These are phyloP conservation scores for Philopotamus ludificatus DNA, from an alignment of 1,140 invertebrate genomes.

Conservation along the genomic window DNA sequence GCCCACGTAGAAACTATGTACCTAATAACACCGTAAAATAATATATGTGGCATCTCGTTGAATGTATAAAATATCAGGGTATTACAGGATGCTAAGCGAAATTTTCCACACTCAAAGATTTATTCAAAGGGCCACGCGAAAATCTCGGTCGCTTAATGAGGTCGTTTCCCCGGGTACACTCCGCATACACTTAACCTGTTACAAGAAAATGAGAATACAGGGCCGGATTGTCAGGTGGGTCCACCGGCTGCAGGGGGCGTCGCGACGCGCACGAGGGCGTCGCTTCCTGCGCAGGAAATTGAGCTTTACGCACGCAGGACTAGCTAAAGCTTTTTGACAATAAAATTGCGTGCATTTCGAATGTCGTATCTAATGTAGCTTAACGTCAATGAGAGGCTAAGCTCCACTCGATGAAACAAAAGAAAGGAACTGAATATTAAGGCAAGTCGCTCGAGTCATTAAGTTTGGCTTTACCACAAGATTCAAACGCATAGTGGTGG, in stretches of 20 bases:
- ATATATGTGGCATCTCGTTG: too few species aligned
- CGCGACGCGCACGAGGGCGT: background rate
- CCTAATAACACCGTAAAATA: too few species aligned
- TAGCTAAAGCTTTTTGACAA: too few species aligned
- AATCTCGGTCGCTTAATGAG: slow-evolving; percentile 26
- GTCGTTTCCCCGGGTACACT: slow-evolving; percentile 13
- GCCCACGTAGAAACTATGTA: background rate
- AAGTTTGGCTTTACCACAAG: too few species aligned
- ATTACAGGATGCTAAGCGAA: slow-evolving; percentile 1
- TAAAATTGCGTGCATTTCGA: too few species aligned
- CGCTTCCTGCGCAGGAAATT: background rate
- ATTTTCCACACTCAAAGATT: slow-evolving; percentile 11
- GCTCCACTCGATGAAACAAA: too few species aligned
- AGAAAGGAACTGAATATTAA: too few species aligned
- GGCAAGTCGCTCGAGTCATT: too few species aligned
- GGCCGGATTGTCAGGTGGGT: background rate
- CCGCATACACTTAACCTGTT: slow-evolving; percentile 21
- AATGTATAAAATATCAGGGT: slow-evolving; percentile 9
- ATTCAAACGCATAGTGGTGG: too few species aligned
- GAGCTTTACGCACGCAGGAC: background rate
- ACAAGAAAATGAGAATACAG: slow-evolving; percentile 14
- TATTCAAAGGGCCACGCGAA: slow-evolving; percentile 27
- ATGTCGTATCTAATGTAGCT: too few species aligned
- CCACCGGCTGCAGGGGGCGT: background rate
- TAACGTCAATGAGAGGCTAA: too few species aligned